These are phyloP conservation scores for Ophion slaviceki DNA, from an alignment of 2,888 invertebrate genomes.

Conservation along the genomic window DNA sequence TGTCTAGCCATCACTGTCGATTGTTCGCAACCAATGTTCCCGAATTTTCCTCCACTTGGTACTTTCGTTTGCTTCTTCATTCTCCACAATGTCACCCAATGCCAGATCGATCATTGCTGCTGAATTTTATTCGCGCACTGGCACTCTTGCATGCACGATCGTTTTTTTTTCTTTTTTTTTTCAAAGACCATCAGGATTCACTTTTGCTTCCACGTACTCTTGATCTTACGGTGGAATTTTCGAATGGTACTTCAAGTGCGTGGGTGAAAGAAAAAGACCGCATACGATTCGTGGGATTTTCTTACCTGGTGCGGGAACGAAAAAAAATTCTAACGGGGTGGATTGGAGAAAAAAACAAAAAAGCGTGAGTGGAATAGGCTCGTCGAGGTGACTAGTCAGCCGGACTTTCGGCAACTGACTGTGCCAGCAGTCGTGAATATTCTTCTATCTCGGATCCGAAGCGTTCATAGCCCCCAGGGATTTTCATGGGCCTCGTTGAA, in stretches of 20 bases:
- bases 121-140: no score
- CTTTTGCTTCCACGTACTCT: no score
- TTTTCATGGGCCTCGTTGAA: conserved; percentile 44
- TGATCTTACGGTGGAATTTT: background rate
- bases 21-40: no score
- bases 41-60: no score
- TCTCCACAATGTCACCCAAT: no score
- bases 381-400: conserved; percentile 85
- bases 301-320: conserved; percentile 57
- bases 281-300: conserved; percentile 4
- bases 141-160: no score
- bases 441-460: conserved; percentile 64
- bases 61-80: no score
- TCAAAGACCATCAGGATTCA: no score
- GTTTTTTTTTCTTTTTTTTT: no score
- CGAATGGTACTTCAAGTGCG: background rate
- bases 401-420: conserved; percentile 86
- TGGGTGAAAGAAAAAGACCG: background rate
- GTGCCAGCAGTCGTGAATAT: conserved; percentile 84
- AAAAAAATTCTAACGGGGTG: conserved; percentile 8
- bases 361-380: conserved; percentile 64
- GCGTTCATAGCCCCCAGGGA: conserved; percentile 46
- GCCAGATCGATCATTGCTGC: no score
- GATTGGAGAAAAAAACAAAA: conserved; percentile 46
- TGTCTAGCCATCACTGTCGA: no score